A percentile compares a stretch with the other conserved stretches of the same genome.
phyloP scores from a whole-genome alignment of 2,888 invertebrate genomes.

The Gryllus longicercus region DNA sequence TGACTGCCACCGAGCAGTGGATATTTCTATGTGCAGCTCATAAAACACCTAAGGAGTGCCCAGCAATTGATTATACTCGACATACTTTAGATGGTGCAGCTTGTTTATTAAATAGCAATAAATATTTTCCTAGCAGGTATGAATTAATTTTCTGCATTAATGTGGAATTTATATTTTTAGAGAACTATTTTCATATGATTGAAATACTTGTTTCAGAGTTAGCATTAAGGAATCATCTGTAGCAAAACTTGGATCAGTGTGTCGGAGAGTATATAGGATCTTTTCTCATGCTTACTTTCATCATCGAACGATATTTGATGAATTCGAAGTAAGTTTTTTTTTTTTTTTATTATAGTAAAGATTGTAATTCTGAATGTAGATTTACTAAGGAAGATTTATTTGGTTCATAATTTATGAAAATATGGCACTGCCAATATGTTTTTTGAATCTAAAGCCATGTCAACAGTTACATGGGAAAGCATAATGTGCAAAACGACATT shows the following conservation, averaged over 20 bases:
- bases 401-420: no score
- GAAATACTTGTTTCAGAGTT: constrained; percentile 63
- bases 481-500: no score
- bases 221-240: constrained; percentile 99
- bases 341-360: background rate
- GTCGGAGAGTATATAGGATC: constrained; percentile 96
- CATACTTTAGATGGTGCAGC: constrained; percentile 99
- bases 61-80: constrained; percentile 98
- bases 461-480: no score
- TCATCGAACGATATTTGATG: constrained; percentile 93
- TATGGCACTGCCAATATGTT: no score
- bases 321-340: constrained; percentile 70
- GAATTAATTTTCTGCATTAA: background rate
- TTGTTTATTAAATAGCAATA: constrained; percentile 96
- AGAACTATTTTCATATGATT: constrained; percentile 28
- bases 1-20: constrained; percentile 99
- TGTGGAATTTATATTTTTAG: background rate
- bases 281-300: constrained; percentile 99
- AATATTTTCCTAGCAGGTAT: constrained; percentile 98
- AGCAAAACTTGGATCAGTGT: constrained; percentile 96
- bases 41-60: constrained; percentile 99
- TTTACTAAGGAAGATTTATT: no score
- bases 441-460: no score
- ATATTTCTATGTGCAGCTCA: constrained; percentile 99
- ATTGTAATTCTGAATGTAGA: no score